These are phyloP conservation scores for Trilocha varians DNA, from an alignment of 2,888 invertebrate genomes.

Conservation along the genomic window DNA sequence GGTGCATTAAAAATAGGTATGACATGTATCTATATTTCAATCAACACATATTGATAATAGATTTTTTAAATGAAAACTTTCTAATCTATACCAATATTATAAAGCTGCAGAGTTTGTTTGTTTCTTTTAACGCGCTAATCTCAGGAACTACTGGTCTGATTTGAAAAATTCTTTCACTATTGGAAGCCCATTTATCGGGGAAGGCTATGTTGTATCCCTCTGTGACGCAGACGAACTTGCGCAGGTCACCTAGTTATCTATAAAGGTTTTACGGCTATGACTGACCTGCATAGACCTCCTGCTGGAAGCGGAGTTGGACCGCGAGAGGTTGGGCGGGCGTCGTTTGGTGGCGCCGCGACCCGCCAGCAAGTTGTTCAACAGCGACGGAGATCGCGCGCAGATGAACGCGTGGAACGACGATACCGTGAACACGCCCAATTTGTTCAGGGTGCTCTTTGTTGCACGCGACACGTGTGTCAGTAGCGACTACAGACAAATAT, in stretches of 20 bases:
- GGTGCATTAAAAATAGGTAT: too few species aligned
- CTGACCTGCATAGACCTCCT: slow-evolving; percentile 87
- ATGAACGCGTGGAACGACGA: slow-evolving; percentile 98
- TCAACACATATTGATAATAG: too few species aligned
- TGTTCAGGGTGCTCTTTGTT: slow-evolving; percentile 95
- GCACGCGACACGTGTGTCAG: slow-evolving; percentile 95
- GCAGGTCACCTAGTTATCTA: background rate
- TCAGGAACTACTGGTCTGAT: too few species aligned
- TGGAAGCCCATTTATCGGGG: too few species aligned
- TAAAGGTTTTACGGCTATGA: slow-evolving; percentile 6
- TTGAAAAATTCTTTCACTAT: too few species aligned
- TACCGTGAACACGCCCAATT: slow-evolving; percentile 96
- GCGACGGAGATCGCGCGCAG: slow-evolving; percentile 94
- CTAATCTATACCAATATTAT: too few species aligned
- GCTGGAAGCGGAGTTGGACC: slow-evolving; percentile 91
- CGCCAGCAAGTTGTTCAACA: slow-evolving; percentile 91
- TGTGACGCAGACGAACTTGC: too few species aligned
- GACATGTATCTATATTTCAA: too few species aligned
- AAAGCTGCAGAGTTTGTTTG: too few species aligned
- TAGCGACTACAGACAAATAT: slow-evolving; percentile 82
- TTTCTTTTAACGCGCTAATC: too few species aligned
- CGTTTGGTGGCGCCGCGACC: slow-evolving; percentile 93
- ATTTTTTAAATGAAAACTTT: too few species aligned
- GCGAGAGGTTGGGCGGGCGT: slow-evolving; percentile 89
- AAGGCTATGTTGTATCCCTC: too few species aligned